phyloP scores from a whole-genome alignment of 2,888 invertebrate species.

The Thymelicus lineola region DNA sequence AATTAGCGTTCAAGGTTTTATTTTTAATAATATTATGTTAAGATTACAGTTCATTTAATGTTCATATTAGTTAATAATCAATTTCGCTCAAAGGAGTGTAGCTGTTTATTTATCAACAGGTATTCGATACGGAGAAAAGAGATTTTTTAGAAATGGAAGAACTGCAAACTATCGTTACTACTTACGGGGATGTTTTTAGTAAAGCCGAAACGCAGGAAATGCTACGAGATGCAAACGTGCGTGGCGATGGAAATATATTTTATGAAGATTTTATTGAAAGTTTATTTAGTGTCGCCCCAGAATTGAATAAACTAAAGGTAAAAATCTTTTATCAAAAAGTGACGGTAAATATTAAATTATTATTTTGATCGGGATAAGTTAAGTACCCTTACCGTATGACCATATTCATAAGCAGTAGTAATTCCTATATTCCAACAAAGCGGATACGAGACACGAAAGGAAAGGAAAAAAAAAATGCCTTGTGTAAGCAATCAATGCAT shows the following conservation, averaged over 20 bases:
- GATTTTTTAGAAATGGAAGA: slow-evolving; percentile 66
- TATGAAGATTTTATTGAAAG: slow-evolving; percentile 71
- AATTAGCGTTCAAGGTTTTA: slow-evolving; percentile 66
- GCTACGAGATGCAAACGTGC: slow-evolving; percentile 69
- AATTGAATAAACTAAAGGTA: slow-evolving; percentile 67
- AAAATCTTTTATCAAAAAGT: neutral
- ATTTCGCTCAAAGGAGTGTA: no score
- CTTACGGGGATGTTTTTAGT: slow-evolving; percentile 59
- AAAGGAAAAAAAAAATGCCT: no score
- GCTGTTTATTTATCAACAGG: slow-evolving; percentile 49
- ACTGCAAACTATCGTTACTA: slow-evolving; percentile 58
- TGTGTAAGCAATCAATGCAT: no score
- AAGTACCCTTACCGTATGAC: no score
- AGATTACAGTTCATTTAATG: no score
- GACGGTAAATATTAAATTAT: no score
- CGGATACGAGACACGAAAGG: no score
- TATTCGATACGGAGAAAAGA: slow-evolving; percentile 74
- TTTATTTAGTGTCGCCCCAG: slow-evolving; percentile 68
- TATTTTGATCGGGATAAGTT: no score
- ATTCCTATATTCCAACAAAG: no score
- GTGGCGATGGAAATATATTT: slow-evolving; percentile 69
- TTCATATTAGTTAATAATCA: no score
- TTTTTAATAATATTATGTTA: neutral
- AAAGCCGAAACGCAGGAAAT: slow-evolving; percentile 64
- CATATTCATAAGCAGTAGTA: no score